Evolutionary conservation across 2,888 invertebrate genomes (phyloP), one percentile per base, ranked within the genome.

Genomic region (Sphaerophoria taeniata): DNA sequence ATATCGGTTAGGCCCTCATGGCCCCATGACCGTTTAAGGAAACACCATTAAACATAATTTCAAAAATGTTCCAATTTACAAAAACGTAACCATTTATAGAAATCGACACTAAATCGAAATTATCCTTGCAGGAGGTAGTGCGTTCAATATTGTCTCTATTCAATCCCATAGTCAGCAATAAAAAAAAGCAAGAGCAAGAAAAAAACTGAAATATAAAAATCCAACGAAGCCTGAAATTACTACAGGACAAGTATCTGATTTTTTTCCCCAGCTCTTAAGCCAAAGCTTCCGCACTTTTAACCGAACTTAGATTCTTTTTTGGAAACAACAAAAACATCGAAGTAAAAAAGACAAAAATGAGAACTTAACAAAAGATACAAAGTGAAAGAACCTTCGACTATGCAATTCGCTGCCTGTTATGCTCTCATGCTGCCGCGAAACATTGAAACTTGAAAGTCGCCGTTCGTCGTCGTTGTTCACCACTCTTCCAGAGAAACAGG

Each of bases 141-240:
- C 3, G 33, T 36, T 77, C 55, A 24, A 24, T 78, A 78, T 83
- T 78, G 69, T 73, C 69, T 61, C 43, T 56, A 43, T 56, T 78
- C 63, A 56, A 77, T 39, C 70, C 49, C 56, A 67, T 75, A 58
- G 60, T 58, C 16, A 84, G 84, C 78, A 70, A 74, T 70, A 75
- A 56, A 65, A 70, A 33, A 51, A 47, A 81, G 74, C 76, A 53
- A 77, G 3, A 33, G 34, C 16, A 36, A 58, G 16, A 34, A 56
- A 24, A 85, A 90, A 90, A 88, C 89, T 88, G 90, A 89, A 90
- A 90, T 90, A 90, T 90, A 89, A 90, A 90, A 90, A 90, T 88
- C 89, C 89, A 90, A 89, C 90, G 90, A 90, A 90, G 90, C 90
- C 90, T 90, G 90, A 90, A 90, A 90, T 90, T 90, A 90, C 90